A percentile compares a stretch with the other conserved stretches of the same genome.
These are phyloP conservation scores for Halcyon senegalensis DNA, from an alignment of 2,113 vertebrate genomes.

Conservation along the genomic window DNA sequence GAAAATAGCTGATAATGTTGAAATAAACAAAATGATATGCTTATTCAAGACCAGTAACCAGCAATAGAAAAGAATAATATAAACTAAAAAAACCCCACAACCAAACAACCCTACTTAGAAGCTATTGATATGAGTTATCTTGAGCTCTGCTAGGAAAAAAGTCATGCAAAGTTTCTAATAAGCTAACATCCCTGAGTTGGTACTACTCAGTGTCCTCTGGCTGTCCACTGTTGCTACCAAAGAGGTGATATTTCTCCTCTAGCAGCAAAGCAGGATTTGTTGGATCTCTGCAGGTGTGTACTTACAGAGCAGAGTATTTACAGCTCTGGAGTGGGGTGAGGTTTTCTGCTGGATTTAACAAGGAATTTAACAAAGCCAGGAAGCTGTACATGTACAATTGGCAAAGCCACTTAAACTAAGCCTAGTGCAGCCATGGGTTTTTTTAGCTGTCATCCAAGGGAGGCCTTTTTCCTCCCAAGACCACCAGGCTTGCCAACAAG, in stretches of 20 bases:
- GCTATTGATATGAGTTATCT: background rate
- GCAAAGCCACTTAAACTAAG: background rate
- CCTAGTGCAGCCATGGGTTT: background rate
- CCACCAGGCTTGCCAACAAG: background rate
- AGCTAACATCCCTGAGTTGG: too few species aligned
- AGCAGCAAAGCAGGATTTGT: background rate
- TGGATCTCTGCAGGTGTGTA: background rate
- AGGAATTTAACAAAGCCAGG: background rate
- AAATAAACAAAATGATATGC: background rate
- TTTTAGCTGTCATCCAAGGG: background rate
- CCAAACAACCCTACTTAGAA: background rate
- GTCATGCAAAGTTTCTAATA: background rate
- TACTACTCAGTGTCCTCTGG: background rate
- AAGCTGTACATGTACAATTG: background rate
- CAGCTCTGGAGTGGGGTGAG: background rate
- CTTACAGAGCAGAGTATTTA: background rate
- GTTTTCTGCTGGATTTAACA: background rate
- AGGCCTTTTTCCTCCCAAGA: background rate
- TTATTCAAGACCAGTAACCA: background rate
- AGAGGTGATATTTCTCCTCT: background rate
- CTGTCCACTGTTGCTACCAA: background rate
- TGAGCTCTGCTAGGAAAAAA: background rate
- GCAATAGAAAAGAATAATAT: background rate
- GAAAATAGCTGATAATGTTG: background rate
- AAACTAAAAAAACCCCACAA: background rate